Base-by-base conservation (phyloP, 2,797 vertebrate species). In the Apodemus agrarius region DNA sequence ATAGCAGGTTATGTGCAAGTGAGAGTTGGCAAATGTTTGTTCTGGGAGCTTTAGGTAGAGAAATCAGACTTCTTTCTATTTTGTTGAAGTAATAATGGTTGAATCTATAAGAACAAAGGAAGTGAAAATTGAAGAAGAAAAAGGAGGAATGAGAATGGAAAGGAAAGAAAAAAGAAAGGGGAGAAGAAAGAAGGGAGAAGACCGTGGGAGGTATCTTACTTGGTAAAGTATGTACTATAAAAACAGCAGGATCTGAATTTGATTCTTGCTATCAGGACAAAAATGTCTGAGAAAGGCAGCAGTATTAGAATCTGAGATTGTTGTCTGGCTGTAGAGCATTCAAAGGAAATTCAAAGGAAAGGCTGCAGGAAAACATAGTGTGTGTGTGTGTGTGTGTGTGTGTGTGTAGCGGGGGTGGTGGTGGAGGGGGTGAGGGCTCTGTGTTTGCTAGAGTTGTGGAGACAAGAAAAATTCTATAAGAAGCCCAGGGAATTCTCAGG, bases 61-160 rank as follows among this genome's bases (percentile, higher is more conserved):
- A 43, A 34, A n/a, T 52, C 57, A 63, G 26, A 37, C 61, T 78
- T 95, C 22, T 82, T 3, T 69, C 7, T 34, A 29, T 12, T 37
- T 92, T 40, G 21, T 82, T 65, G 61, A 81, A 31, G 21, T 6
- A 79, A 49, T 24, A 94, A 29, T 7, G 16, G 29, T 40, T 61
- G 31, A 92, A 97, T 83, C 37, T 82, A 89, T 5, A 79, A 88
- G 87, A 92, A 76, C 69, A 13, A 85, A 67, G 31, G 40, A 10
- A 10, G 1, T 90, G 1, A 16, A 93, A 81, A 24, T 19, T 61
- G 22, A 90, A 89, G n/a, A 85, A 93, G 65, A 11, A 79, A 17
- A 93, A 67, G 43, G 81, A 90, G n/a, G 5, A 59, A 84, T 37
- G 49, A 80, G 89, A 26, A 82, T 10, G 17, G 0, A 34, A 49